Base-by-base conservation (phyloP, 1,140 invertebrate genomes). In the Drosophila arizonae region DNA sequence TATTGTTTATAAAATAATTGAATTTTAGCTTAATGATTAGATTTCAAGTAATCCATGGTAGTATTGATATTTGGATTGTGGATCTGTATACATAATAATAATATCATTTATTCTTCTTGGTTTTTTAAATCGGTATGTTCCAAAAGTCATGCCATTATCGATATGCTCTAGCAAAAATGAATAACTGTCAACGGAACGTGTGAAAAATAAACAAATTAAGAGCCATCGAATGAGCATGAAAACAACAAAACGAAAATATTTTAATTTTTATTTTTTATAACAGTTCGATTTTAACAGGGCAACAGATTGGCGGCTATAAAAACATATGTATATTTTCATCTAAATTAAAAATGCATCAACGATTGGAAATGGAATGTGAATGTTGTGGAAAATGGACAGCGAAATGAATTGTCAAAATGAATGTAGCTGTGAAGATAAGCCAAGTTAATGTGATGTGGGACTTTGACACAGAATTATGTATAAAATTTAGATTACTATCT, bases 221-320 rank as follows among this genome's bases (percentile, higher is more conserved):
- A 39, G 67, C 74, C 33, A 72, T 86, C 72, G 72, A 87, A 81
- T 50, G n/a, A 46, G 51, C 43, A 76, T 81, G 71, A 70, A 81
- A 82, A 50, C 0, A 9, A 13, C 0, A 6, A 0, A 51, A 36
- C 17, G 17, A 33, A 36, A 76, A 80, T 78, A 65, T 62, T 64
- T 62, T 1, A 10, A 39, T 39, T 21, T 46, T 4, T 24, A 21
- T 46, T 46, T 46, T 21, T 9, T 17, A 17, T 6, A n/a, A 13
- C 10, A 36, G 10, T 13, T 3, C 11, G 6, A 39, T 46, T 46
- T 9, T 9, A 8, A 9, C 43, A 21, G 17, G 15, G 17, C 70
- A 80, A 65, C 74, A 81, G 81, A 74, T 84, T 86, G 75, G 64
- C 41, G 46, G 26, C 10, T 11, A 1, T 28, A 30, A 56, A 57